These are phyloP conservation scores for Maniola jurtina DNA, from an alignment of 1,140 invertebrate species.

Conservation along the genomic window DNA sequence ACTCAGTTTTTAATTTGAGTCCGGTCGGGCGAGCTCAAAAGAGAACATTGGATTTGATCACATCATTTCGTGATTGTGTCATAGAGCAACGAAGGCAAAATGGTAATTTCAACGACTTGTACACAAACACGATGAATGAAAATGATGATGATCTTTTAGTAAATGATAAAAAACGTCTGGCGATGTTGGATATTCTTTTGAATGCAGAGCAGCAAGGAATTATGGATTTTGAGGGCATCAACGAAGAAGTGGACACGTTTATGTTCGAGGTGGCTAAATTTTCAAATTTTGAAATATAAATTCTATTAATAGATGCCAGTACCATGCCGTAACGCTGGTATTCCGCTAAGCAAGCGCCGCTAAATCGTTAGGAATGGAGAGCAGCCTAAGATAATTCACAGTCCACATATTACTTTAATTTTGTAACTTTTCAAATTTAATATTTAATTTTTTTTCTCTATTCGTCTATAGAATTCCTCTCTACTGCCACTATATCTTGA, in stretches of 20 bases:
- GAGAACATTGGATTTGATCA: conserved; percentile 9
- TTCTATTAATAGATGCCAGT: no score
- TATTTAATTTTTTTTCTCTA: no score
- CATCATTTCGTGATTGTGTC: conserved; percentile 20
- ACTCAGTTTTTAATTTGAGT: conserved; percentile 43
- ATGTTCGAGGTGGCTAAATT: conserved; percentile 14
- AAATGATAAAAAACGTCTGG: conserved; percentile 11
- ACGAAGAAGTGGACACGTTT: conserved; percentile 29
- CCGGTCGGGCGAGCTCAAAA: conserved; percentile 30
- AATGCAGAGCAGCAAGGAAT: conserved; percentile 13
- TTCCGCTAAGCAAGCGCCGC: no score
- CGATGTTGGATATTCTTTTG: conserved; percentile 23
- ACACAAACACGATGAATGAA: not conserved
- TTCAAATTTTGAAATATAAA: no score
- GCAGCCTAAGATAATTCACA: no score
- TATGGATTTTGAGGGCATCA: conserved; percentile 19
- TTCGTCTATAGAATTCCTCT: no score
- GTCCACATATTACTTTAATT: no score
- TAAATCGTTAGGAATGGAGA: no score
- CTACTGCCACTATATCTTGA: no score
- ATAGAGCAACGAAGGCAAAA: conserved; percentile 20
- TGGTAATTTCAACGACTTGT: not conserved
- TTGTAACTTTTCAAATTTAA: no score
- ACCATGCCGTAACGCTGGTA: no score
- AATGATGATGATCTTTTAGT: conserved; percentile 5